Evolutionary conservation across 1,140 invertebrate genomes (phyloP).

Genomic region (Eueides isabella): DNA sequence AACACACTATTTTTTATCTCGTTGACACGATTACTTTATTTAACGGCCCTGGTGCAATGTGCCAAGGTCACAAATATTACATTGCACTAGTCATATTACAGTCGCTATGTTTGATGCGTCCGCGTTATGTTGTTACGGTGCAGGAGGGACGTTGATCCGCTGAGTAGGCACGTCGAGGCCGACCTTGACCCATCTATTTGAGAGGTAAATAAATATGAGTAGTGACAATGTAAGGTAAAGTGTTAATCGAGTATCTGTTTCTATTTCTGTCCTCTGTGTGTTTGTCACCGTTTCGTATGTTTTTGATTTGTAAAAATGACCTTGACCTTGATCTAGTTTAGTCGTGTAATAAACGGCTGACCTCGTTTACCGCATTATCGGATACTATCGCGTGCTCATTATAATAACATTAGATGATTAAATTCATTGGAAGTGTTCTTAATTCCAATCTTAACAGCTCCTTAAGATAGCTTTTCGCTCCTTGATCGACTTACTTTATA

Average conservation of each 20-base stretch:
- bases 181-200: conserved; percentile 76
- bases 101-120: not conserved
- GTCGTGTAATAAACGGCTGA: conserved; percentile 76
- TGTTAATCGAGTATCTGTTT: conserved; percentile 46
- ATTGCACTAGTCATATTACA: not conserved
- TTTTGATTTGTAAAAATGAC: conserved; percentile 81
- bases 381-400: conserved; percentile 73
- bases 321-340: conserved; percentile 81
- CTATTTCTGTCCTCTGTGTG: conserved; percentile 68
- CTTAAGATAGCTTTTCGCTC: conserved; percentile 21
- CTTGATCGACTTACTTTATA: not conserved
- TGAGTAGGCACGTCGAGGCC: conserved; percentile 40
- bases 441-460: conserved; percentile 45
- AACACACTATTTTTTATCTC: conserved; percentile 75
- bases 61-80: conserved; percentile 55
- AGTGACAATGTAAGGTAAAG: conserved; percentile 69
- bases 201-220: conserved; percentile 68
- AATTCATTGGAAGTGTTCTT: conserved; percentile 52
- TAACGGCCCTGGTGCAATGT: conserved; percentile 57
- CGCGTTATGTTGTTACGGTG: conserved; percentile 26
- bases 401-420: conserved; percentile 68
- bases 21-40: conserved; percentile 75
- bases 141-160: conserved; percentile 28
- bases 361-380: conserved; percentile 79
- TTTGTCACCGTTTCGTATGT: conserved; percentile 71